These are phyloP conservation scores for Alligator mississippiensis DNA, from an alignment of 2,113 vertebrate species.

Conservation along the genomic window DNA sequence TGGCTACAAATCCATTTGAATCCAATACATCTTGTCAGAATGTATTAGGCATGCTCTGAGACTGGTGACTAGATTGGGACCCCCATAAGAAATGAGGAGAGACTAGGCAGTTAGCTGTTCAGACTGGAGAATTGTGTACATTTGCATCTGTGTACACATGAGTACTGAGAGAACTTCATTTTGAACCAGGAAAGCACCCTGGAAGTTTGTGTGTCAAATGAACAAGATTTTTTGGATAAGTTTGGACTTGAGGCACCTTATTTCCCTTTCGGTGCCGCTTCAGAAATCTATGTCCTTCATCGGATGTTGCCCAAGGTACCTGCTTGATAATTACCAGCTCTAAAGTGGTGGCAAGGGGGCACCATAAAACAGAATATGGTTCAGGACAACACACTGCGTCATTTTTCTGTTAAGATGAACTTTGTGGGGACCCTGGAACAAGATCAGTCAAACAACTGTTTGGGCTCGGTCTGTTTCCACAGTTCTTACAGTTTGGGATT, in stretches of 20 bases:
- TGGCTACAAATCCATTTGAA: no score
- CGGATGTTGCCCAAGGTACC: not conserved
- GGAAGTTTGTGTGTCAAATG: no score
- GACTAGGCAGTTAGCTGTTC: no score
- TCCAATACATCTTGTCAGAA: no score
- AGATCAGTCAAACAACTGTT: not conserved
- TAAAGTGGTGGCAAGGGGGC: not conserved
- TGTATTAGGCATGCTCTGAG: no score
- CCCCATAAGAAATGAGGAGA: no score
- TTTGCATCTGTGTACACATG: no score
- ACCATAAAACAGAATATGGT: not conserved
- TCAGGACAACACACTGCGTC: not conserved
- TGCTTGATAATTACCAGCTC: not conserved
- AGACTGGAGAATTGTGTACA: no score
- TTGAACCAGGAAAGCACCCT: no score
- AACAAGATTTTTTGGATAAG: no score
- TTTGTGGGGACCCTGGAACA: not conserved
- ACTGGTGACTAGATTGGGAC: no score
- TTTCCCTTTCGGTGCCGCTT: not conserved
- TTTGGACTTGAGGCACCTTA: not conserved
- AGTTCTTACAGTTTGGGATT: not conserved
- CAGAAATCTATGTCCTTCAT: not conserved
- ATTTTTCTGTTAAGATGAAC: not conserved
- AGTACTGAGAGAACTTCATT: no score
- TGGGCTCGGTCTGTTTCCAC: not conserved